phyloP scores from a whole-genome alignment of 1,140 invertebrate species.

The Pogonus chalceus region DNA sequence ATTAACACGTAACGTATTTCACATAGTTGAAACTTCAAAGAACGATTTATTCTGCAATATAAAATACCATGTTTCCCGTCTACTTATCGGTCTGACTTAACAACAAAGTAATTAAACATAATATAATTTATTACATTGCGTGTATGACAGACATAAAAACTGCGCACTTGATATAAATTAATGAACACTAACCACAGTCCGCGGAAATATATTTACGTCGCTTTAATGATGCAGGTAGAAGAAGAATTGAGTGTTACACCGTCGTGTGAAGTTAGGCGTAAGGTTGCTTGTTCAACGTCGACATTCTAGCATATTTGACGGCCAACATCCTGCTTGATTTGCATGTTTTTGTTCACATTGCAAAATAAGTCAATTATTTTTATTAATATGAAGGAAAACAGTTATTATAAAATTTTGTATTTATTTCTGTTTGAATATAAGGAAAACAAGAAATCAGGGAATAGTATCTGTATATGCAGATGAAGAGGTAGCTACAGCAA shows the following conservation, averaged over 20 bases:
- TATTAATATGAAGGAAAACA: too few species aligned
- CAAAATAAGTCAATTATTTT: too few species aligned
- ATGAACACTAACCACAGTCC: constrained; percentile 1
- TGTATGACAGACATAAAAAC: background rate
- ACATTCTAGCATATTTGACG: background rate
- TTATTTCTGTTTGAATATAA: too few species aligned
- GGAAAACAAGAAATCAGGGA: too few species aligned
- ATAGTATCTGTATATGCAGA: constrained; percentile 2
- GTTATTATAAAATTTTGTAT: too few species aligned
- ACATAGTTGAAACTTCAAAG: too few species aligned
- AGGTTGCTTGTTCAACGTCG: background rate
- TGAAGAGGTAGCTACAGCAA: background rate
- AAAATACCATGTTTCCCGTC: too few species aligned
- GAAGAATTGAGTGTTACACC: background rate
- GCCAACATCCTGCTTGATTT: background rate
- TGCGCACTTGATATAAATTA: constrained; percentile 4
- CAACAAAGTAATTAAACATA: constrained; percentile 3
- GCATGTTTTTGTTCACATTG: too few species aligned
- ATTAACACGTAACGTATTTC: too few species aligned
- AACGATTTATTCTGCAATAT: too few species aligned
- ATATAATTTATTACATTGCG: background rate
- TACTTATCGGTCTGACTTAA: background rate
- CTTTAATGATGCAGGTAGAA: background rate
- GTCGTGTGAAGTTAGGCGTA: background rate
- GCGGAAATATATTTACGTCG: constrained; percentile 4